Conservation (phyloP, 2,888 invertebrate genomes). For the Platerodrilus igneus region DNA sequence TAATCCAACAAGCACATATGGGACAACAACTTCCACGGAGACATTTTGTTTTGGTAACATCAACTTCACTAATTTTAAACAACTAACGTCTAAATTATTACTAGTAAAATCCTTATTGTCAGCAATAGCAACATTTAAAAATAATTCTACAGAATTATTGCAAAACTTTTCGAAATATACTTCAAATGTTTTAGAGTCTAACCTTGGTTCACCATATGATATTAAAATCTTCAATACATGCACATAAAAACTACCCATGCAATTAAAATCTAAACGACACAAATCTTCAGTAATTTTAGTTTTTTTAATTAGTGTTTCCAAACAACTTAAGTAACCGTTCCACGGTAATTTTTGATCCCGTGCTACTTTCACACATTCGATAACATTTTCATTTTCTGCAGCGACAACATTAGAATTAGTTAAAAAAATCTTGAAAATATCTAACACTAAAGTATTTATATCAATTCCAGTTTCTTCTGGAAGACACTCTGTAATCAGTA, state of each 20-base stretch:
- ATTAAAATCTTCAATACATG: constrained; percentile 51
- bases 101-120: constrained; percentile 24
- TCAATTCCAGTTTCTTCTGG: constrained; percentile 45
- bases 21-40: constrained; percentile 45
- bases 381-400: constrained; percentile 40
- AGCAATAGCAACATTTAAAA: constrained; percentile 54
- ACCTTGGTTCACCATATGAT: no score
- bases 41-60: constrained; percentile 31
- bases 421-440: constrained; percentile 48
- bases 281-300: constrained; percentile 47
- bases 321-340: constrained; percentile 54
- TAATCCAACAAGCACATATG: constrained; percentile 55
- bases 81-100: constrained; percentile 52
- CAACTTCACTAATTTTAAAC: constrained; percentile 39
- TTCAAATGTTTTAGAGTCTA: no score
- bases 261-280: constrained; percentile 49
- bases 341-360: constrained; percentile 52
- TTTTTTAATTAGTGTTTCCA: constrained; percentile 51
- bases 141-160: constrained; percentile 49
- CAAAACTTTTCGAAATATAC: constrained; percentile 41
- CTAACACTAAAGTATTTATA: constrained; percentile 43
- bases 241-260: constrained; percentile 45
- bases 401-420: constrained; percentile 45
- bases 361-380: constrained; percentile 44
- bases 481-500: constrained; percentile 50